Percentiles rank a stretch among this genome's conserved stretches.
Conservation (phyloP, 2,113 vertebrate species). For the Marmota flaviventris region DNA sequence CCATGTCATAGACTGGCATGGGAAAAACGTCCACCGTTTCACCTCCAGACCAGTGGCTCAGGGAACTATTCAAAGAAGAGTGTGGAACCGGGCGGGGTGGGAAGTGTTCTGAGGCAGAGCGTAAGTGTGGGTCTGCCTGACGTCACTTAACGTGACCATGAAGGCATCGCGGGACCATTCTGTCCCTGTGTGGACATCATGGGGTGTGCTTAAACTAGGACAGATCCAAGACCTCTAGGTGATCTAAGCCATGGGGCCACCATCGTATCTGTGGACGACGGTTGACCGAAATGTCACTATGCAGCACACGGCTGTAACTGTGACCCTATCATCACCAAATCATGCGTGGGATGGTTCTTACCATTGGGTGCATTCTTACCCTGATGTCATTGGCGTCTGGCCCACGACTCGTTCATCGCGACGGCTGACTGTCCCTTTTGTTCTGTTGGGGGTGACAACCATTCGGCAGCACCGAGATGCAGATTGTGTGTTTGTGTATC, state of each 20-base stretch:
- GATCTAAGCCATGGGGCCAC: neutral
- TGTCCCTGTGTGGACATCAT: neutral
- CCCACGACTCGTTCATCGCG: too few relatives aligned
- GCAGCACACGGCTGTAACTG: neutral
- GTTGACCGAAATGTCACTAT: neutral
- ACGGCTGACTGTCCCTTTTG: too few relatives aligned
- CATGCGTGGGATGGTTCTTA: neutral
- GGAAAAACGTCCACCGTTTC: neutral
- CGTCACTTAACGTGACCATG: neutral
- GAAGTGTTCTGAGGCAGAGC: neutral
- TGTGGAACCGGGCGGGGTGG: fast-evolving
- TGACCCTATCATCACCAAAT: neutral
- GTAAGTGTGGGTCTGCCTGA: neutral
- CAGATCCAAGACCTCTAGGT: neutral
- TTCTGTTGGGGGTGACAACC: neutral
- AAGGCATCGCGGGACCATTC: neutral
- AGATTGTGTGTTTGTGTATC: neutral
- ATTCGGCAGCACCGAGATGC: neutral
- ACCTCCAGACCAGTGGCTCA: neutral
- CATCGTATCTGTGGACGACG: neutral
- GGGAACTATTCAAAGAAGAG: neutral
- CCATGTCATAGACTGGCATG: neutral
- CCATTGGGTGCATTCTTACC: neutral
- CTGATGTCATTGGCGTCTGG: fast-evolving
- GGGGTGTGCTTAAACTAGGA: neutral